Conservation (phyloP, 2,797 vertebrate species). For the Cirrhinus mrigala region DNA sequence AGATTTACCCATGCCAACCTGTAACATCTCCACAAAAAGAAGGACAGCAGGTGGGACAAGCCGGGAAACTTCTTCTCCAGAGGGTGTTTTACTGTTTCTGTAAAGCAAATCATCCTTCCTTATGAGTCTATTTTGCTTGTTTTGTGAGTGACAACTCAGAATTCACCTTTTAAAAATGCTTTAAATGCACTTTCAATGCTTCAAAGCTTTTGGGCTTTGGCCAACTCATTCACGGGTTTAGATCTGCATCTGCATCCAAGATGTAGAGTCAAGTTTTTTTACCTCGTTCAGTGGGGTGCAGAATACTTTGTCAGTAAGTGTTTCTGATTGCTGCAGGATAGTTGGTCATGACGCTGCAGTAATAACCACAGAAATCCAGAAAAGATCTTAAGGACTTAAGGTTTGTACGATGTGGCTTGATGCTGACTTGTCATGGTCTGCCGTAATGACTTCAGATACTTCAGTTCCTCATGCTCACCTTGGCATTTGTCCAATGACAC, state of each 20-base stretch:
- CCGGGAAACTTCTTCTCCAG: background rate
- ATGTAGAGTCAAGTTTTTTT: too few species aligned
- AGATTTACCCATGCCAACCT: background rate
- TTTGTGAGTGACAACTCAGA: background rate
- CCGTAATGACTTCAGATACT: background rate
- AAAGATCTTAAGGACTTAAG: background rate
- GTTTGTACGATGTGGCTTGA: too few species aligned
- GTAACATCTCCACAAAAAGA: background rate
- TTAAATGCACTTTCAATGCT: background rate
- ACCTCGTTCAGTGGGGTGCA: too few species aligned
- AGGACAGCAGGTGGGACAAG: too few species aligned
- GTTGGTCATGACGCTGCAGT: slow-evolving; percentile 1
- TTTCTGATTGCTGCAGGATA: background rate
- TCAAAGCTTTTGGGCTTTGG: background rate
- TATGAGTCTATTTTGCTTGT: background rate
- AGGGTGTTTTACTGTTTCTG: background rate
- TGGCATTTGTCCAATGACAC: slow-evolving; percentile 1
- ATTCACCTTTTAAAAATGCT: too few species aligned
- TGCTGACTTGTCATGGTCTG: background rate
- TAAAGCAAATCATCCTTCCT: background rate
- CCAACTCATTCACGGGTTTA: background rate
- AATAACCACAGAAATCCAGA: slow-evolving; percentile 13
- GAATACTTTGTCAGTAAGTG: background rate
- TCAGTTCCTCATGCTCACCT: background rate
- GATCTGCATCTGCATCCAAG: too few species aligned